Conservation (phyloP, 1,140 invertebrate genomes). For the Ylistrum balloti region DNA sequence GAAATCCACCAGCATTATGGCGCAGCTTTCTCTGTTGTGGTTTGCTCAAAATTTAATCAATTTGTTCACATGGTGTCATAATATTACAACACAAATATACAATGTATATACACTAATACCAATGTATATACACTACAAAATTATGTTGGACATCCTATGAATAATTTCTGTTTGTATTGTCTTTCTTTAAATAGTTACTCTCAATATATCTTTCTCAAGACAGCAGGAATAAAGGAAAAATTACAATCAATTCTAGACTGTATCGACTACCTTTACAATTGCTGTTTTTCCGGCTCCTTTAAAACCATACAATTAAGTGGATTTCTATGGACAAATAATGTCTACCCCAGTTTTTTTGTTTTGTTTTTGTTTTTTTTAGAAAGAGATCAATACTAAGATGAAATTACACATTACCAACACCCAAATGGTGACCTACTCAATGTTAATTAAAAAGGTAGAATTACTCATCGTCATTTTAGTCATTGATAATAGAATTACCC, state of each 20-base stretch:
- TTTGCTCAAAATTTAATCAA: background rate
- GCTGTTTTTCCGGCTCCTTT: background rate
- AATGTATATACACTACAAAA: background rate
- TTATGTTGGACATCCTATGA: background rate
- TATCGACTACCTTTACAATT: background rate
- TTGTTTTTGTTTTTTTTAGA: too few relatives aligned
- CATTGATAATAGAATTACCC: background rate
- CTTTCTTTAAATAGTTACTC: background rate
- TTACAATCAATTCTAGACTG: background rate
- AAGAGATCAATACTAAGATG: too few relatives aligned
- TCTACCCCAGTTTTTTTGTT: background rate
- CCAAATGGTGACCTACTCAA: background rate
- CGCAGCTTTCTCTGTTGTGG: background rate
- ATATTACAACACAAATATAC: background rate
- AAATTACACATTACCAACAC: background rate
- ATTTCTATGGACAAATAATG: background rate
- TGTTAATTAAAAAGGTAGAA: background rate
- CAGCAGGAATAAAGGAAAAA: background rate
- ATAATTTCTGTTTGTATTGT: conserved; percentile 12
- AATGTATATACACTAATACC: background rate
- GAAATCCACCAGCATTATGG: background rate
- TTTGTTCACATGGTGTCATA: conserved; percentile 2
- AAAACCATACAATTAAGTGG: background rate
- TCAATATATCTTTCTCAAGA: background rate
- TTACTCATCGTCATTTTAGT: background rate